Percentiles rank a stretch among this genome's conserved stretches.
These are phyloP conservation scores for Papio anubis DNA, from an alignment of 2,113 vertebrate genomes.

Conservation along the genomic window DNA sequence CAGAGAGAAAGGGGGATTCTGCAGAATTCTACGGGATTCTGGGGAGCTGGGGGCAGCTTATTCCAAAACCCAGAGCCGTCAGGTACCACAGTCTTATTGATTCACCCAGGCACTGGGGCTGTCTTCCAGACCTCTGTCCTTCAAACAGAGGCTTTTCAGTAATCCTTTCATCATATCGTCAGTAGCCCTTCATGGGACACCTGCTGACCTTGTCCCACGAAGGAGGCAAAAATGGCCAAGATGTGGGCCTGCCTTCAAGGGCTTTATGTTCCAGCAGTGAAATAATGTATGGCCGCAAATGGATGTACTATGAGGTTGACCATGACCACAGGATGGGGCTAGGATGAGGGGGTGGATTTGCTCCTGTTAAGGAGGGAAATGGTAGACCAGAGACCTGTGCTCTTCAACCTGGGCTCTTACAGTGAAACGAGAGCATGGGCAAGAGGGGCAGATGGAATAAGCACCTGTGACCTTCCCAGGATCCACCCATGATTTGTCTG, in stretches of 20 bases:
- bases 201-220: background rate
- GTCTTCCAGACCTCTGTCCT: background rate
- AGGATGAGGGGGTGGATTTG: too few species aligned
- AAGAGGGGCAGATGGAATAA: too few species aligned
- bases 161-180: too few species aligned
- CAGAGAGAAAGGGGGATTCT: background rate
- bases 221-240: background rate
- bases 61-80: background rate
- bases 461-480: too few species aligned
- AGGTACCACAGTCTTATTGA: fast-evolving
- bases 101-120: background rate
- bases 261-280: background rate
- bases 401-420: too few species aligned
- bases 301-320: fast-evolving
- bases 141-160: background rate
- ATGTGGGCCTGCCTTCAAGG: fast-evolving
- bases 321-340: too few species aligned
- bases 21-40: background rate
- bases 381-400: too few species aligned
- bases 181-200: fast-evolving
- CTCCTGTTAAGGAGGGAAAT: background rate
- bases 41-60: fast-evolving
- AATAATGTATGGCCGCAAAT: fast-evolving
- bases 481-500: too few species aligned
- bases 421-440: fast-evolving